phyloP scores from a whole-genome alignment of 2,888 invertebrate genomes.

The Uropetala carovei region DNA sequence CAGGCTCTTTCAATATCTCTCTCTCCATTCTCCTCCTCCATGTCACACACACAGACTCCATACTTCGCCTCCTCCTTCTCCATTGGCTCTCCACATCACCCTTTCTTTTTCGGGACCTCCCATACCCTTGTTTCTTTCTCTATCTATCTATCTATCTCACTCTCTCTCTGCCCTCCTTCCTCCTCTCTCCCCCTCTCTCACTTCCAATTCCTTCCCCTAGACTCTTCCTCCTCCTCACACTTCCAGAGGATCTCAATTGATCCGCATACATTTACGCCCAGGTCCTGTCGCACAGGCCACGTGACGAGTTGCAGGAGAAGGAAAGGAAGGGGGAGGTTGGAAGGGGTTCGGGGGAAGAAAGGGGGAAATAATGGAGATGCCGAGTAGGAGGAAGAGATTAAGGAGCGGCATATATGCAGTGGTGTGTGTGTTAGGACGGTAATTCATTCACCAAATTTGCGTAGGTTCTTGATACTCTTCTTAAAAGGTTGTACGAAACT shows the following conservation, averaged over 20 bases:
- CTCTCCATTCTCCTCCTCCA: not conserved
- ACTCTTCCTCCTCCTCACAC: not conserved
- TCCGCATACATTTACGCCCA: slow-evolving; percentile 42
- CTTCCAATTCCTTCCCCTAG: not conserved
- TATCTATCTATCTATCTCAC: not conserved
- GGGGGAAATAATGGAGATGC: not conserved
- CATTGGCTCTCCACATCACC: too few relatives aligned
- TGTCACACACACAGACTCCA: not conserved
- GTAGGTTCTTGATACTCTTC: too few relatives aligned
- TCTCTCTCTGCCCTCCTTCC: not conserved
- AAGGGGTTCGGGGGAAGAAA: not conserved
- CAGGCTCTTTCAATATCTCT: not conserved
- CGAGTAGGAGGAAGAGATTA: not conserved
- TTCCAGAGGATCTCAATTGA: not conserved
- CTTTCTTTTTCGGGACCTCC: too few relatives aligned
- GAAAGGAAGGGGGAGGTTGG: too few relatives aligned
- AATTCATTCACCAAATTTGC: too few relatives aligned
- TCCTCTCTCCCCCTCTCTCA: not conserved
- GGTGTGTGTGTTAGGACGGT: too few relatives aligned
- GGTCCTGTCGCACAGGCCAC: not conserved
- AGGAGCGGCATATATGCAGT: too few relatives aligned
- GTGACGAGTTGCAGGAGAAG: not conserved
- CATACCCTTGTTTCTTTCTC: not conserved
- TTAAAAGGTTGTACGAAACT: too few relatives aligned
- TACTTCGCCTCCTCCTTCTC: not conserved